phyloP scores from a whole-genome alignment of 2,113 vertebrate genomes.

The Pipa parva region DNA sequence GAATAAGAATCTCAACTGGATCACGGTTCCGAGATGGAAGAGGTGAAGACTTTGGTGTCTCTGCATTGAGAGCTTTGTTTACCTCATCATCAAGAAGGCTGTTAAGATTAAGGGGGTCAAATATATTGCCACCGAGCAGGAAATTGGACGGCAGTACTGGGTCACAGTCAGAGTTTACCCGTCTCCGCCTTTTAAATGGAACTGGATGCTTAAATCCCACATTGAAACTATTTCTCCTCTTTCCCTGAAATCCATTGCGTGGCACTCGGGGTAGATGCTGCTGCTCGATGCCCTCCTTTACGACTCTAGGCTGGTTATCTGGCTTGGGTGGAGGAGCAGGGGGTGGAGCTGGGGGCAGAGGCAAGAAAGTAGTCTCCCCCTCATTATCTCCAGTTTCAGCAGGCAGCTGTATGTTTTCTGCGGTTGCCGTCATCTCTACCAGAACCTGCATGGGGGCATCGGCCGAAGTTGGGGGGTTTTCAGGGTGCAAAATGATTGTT shows the following conservation, averaged over 20 bases:
- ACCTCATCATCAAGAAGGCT: constrained; percentile 85
- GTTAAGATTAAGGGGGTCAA: constrained; percentile 89
- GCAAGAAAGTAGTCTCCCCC: background rate
- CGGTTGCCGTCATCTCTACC: constrained; percentile 18
- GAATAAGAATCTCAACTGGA: constrained; percentile 85
- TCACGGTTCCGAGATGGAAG: constrained; percentile 73
- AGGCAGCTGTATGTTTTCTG: background rate
- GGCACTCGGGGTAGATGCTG: constrained; percentile 47
- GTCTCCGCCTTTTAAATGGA: constrained; percentile 69
- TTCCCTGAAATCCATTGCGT: constrained; percentile 69
- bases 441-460: constrained; percentile 22
- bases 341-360: background rate
- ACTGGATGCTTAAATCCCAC: constrained; percentile 69
- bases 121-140: constrained; percentile 86
- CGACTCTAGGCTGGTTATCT: background rate
- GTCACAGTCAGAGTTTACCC: constrained; percentile 78
- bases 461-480: too few relatives aligned
- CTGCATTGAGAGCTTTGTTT: constrained; percentile 75
- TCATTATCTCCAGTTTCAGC: background rate
- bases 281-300: background rate
- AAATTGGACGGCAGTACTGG: constrained; percentile 79
- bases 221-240: constrained; percentile 71
- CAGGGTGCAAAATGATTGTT: too few relatives aligned
- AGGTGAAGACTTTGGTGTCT: constrained; percentile 82
- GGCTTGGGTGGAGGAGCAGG: background rate